Evolutionary conservation across 2,888 invertebrate species (phyloP).

Genomic region (Amphipyra tragopoginis): DNA sequence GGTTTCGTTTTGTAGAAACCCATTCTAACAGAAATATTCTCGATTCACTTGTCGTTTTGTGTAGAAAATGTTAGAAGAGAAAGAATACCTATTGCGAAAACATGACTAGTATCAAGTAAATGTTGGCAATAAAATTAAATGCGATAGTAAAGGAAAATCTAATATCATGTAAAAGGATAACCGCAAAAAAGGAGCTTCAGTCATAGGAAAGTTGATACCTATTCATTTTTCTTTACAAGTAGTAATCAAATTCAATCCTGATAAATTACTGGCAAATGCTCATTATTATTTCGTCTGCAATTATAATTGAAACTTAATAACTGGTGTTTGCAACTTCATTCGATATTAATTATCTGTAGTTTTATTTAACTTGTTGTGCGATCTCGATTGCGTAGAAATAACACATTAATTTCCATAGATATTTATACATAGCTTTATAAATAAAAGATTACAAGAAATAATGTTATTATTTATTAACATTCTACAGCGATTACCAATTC

Average conservation of each 20-base stretch:
- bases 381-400: background rate
- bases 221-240: constrained; percentile 22
- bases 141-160: constrained; percentile 24
- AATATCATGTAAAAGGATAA: constrained; percentile 27
- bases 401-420: background rate
- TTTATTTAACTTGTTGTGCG: constrained; percentile 7
- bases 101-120: constrained; percentile 26
- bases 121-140: constrained; percentile 23
- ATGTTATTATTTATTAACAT: too few relatives aligned
- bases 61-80: constrained; percentile 4
- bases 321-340: constrained; percentile 14
- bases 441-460: too few relatives aligned
- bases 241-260: constrained; percentile 23
- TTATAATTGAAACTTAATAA: constrained; percentile 4
- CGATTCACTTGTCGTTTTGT: constrained; percentile 8
- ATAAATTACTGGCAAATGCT: constrained; percentile 10
- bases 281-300: constrained; percentile 12
- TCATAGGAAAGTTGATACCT: background rate
- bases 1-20: constrained; percentile 20
- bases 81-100: constrained; percentile 14
- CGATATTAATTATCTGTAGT: background rate
- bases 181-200: constrained; percentile 25
- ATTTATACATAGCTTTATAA: too few relatives aligned
- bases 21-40: constrained; percentile 16
- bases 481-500: too few relatives aligned